phyloP scores from a whole-genome alignment of 2,113 vertebrate genomes.

The Pollimyrus isidori region DNA sequence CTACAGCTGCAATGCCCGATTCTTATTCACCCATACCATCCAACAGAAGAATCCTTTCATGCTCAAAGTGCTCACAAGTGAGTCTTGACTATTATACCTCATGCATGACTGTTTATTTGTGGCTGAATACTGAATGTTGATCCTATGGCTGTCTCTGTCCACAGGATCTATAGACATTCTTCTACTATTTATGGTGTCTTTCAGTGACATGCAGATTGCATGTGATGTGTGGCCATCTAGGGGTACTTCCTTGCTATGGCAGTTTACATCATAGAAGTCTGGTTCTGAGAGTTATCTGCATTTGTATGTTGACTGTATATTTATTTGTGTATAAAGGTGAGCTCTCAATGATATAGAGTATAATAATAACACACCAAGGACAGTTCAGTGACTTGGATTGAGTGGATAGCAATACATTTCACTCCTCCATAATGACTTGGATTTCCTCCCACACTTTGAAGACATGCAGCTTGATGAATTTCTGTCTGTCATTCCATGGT shows the following conservation, averaged over 20 bases:
- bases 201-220: neutral
- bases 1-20: constrained; percentile 96
- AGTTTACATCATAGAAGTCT: neutral
- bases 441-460: neutral
- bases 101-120: neutral
- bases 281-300: neutral
- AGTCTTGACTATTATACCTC: constrained; percentile 49
- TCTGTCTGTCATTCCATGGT: neutral
- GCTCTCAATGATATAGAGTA: neutral
- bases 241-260: neutral
- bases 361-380: neutral
- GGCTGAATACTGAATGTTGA: neutral
- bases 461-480: neutral
- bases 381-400: neutral
- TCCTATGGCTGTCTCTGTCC: neutral
- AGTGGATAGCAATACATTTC: neutral
- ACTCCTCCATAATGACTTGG: neutral
- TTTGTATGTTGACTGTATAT: neutral
- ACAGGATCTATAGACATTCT: neutral
- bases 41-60: constrained; percentile 95
- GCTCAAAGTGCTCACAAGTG: constrained; percentile 87
- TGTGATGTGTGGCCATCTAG: constrained; percentile 3
- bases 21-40: constrained; percentile 93
- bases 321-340: neutral
- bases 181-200: neutral